Evolutionary conservation across 1,140 invertebrate species (phyloP), one percentile per base, ranked within the genome.

Genomic region (Achroia grisella): DNA sequence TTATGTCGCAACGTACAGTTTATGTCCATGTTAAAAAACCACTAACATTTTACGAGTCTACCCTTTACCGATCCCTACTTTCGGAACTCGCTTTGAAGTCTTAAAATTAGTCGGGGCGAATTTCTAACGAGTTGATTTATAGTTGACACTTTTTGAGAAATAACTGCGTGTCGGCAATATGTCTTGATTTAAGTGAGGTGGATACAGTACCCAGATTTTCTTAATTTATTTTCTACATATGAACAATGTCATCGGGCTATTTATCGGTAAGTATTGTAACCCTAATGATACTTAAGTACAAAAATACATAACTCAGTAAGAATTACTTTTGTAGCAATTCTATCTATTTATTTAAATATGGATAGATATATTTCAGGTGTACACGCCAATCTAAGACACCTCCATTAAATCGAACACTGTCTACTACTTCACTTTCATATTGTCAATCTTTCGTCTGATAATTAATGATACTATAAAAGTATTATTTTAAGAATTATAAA

Each of bases 51-150:
- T 47, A 50, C 49, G 40, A 55, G 37, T 27, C 50, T 43, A 52
- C 52, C 53, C 57, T 61, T 64, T 41, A 39, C 40, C 33, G 28
- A 41, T 34, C 45, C 28, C 43, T 31, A 52, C 44, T 56, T 55
- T 52, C 32, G 53, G 52, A 57, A 54, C 40, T 50, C 51, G 52
- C 72, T 77, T 78, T 76, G 69, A 81, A 71, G 73, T 74, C 71
- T 39, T 49, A 42, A 65, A 63, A 77, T 77, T 71, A 80, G 66
- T 62, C 50, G 58, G 56, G 61, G 72, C 60, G 63, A 77, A 71
- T 80, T 75, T 75, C 70, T 80, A 74, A 71, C 62, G 53, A 44
- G 49, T 65, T 78, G 74, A 79, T 79, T 79, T 81, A 77, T 73
- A 11, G 59, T 39, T 46, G 65, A 79, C 71, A 64, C 42, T 55